Evolutionary conservation across 2,797 vertebrate genomes (phyloP), one percentile per base, ranked within the genome.

Genomic region (Scarus forsteni): DNA sequence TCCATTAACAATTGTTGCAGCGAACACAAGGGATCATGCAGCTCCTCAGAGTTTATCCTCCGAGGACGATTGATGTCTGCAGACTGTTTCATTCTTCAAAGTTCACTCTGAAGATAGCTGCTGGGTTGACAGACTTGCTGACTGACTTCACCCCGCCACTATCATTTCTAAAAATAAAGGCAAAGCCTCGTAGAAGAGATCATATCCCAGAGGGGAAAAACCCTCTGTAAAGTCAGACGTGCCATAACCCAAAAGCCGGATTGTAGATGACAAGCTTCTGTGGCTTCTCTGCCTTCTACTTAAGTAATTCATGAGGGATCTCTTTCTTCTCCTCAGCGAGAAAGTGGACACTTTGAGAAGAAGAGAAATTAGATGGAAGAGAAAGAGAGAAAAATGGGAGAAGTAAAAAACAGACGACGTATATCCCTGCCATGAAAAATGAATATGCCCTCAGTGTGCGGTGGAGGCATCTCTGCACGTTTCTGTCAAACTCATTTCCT

Each of bases 381-480:
- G 15, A 52, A 3, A 18, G 56, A 62, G 52, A 51, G 15, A 35
- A 8, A 6, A 35, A 55, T 67, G 63, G 65, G 73, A 49, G 66
- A 79, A 62, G 69, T 43, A 15, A 70, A 38, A 68, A 75, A 66
- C 46, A 54, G 59, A 59, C 2, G 58, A 55, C 60, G 66, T 43
- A 70, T 27, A 73, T 56, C 52, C 51, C 13, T 10, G 54, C 77
- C 73, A 70, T 90, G 63, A 91, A 90, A 90, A 77, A 84, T 90
- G 90, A 72, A 89, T 89, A 65, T 58, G 49, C 42, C 75, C 63
- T 53, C 62, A 66, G 77, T 65, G 73, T 42, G 73, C 42, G 73
- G 66, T 58, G 39, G 1, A 46, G 64, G 73, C 70, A 66, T 70
- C 56, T 38, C 58, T 66, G 40, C 42, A 49, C 60, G 49, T 72